Conservation (phyloP, 2,888 invertebrate genomes). For the Subacronicta megacephala region DNA sequence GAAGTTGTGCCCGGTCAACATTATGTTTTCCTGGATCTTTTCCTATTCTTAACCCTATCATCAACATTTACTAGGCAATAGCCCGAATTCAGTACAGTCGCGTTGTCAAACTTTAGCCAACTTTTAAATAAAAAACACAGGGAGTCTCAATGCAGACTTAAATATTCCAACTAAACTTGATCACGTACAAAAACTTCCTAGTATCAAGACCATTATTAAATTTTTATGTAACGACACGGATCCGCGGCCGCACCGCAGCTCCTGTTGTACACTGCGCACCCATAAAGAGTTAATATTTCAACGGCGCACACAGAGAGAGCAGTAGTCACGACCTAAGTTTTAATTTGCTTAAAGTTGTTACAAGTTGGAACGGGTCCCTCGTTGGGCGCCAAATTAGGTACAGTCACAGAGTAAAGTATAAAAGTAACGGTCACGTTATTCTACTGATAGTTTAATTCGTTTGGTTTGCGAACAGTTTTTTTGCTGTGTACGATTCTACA, state of each 20-base stretch:
- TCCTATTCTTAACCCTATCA: not conserved
- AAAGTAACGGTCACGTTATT: constrained; percentile 72
- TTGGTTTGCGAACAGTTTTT: constrained; percentile 70
- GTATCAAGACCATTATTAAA: constrained; percentile 77
- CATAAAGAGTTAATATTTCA: constrained; percentile 89
- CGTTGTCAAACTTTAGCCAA: constrained; percentile 34
- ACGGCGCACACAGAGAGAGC: constrained; percentile 82
- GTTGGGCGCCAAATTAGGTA: constrained; percentile 87
- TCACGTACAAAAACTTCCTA: constrained; percentile 73
- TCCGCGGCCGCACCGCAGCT: constrained; percentile 71
- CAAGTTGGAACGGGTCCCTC: constrained; percentile 86
- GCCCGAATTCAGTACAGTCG: constrained; percentile 19
- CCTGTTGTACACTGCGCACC: constrained; percentile 80
- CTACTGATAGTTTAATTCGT: constrained; percentile 86
- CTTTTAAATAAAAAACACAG: constrained; percentile 48
- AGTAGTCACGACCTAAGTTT: constrained; percentile 86
- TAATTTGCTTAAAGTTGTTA: constrained; percentile 89
- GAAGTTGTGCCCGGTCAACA: too few species aligned
- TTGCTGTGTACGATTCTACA: constrained; percentile 66
- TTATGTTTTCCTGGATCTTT: too few species aligned
- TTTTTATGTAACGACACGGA: constrained; percentile 81
- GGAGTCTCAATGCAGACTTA: constrained; percentile 60
- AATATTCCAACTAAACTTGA: constrained; percentile 67
- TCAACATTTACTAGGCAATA: constrained; percentile 18
- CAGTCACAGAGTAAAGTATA: constrained; percentile 71